phyloP scores from a whole-genome alignment of 1,140 invertebrate species.

The Idris sp. region DNA sequence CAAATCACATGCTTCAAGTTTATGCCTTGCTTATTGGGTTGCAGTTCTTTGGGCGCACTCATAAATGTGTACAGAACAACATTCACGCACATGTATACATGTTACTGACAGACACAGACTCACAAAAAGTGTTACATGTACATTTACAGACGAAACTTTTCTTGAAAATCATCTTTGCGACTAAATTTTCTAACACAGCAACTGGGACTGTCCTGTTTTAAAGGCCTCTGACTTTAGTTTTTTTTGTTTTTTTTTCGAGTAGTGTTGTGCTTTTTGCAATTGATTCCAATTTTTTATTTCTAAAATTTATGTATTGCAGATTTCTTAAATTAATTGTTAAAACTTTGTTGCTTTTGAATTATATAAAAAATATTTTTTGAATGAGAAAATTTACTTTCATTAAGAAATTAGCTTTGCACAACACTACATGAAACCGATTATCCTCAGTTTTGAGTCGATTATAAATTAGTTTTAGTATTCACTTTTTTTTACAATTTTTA shows the following conservation, averaged over 20 bases:
- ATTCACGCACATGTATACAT: conserved; percentile 5
- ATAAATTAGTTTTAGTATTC: conserved; percentile 9
- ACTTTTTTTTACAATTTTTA: neutral
- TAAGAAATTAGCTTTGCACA: neutral
- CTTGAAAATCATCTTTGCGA: conserved; percentile 61
- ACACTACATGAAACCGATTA: conserved; percentile 6
- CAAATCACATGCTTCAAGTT: too few relatives aligned
- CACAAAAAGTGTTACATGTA: too few relatives aligned
- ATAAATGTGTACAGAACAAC: too few relatives aligned
- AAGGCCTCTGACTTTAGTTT: conserved; percentile 38
- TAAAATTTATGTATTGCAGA: conserved; percentile 3
- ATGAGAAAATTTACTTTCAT: neutral
- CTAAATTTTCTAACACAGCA: conserved; percentile 45
- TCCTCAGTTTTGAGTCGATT: conserved; percentile 8
- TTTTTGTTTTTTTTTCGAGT: conserved; percentile 21
- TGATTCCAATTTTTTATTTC: too few relatives aligned
- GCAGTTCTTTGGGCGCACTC: neutral
- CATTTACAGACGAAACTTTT: conserved; percentile 63
- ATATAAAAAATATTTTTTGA: too few relatives aligned
- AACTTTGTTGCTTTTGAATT: conserved; percentile 1
- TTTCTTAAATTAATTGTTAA: too few relatives aligned
- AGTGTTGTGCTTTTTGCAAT: conserved; percentile 29
- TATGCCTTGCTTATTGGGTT: too few relatives aligned
- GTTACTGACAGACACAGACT: too few relatives aligned
- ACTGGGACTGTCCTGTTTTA: conserved; percentile 35